Evolutionary conservation across 2,113 vertebrate genomes (phyloP).

Genomic region (Sigmodon hispidus): DNA sequence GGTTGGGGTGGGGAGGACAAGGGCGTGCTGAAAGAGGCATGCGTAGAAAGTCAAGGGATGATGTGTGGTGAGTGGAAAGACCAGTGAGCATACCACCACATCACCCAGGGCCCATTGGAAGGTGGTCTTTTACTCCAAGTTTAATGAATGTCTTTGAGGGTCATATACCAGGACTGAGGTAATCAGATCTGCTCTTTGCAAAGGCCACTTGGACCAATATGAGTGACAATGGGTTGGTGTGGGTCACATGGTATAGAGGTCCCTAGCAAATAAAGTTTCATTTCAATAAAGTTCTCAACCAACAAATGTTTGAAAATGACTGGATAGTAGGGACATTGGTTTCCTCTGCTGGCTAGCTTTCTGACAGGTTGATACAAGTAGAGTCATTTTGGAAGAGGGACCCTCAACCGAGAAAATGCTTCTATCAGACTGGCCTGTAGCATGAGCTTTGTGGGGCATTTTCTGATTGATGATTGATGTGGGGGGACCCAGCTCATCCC

Average conservation of each 20-base stretch:
- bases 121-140: not conserved
- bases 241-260: not conserved
- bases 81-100: not conserved
- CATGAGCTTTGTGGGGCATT: not conserved
- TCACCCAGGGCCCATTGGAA: not conserved
- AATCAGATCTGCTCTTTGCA: conserved; percentile 18
- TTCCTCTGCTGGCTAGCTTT: not conserved
- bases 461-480: not conserved
- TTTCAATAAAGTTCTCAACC: conserved; percentile 18
- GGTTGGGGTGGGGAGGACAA: not conserved
- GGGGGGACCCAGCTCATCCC: not conserved
- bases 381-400: not conserved
- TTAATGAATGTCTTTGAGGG: not conserved
- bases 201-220: not conserved
- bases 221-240: not conserved
- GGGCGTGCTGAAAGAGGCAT: not conserved
- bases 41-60: not conserved
- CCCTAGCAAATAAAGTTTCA: not conserved
- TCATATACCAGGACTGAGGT: not conserved
- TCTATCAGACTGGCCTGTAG: not conserved
- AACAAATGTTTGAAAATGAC: not conserved
- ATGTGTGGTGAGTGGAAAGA: not conserved
- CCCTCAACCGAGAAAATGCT: not conserved
- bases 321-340: not conserved
- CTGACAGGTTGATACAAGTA: not conserved